Evolutionary conservation across 1,140 invertebrate genomes (phyloP).

Genomic region (Drosophila navojoa): DNA sequence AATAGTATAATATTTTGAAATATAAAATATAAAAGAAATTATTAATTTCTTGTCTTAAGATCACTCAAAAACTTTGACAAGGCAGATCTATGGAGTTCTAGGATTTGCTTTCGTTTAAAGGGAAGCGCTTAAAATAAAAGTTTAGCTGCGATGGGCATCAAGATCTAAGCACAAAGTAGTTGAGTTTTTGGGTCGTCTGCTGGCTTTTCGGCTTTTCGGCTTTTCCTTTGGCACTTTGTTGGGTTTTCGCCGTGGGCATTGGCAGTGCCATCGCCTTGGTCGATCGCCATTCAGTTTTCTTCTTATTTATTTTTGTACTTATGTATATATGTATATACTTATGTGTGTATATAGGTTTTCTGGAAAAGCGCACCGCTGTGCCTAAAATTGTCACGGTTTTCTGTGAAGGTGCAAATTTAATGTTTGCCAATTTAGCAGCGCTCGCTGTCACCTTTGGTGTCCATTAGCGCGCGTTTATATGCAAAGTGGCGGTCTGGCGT

Average conservation of each 20-base stretch:
- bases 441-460: constrained; percentile 80
- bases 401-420: constrained; percentile 80
- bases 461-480: constrained; percentile 82
- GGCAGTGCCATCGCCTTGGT: constrained; percentile 13
- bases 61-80: background rate
- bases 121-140: background rate
- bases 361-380: constrained; percentile 80
- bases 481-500: constrained; percentile 73
- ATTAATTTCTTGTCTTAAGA: too few species aligned
- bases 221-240: constrained; percentile 37
- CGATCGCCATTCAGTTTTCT: constrained; percentile 25
- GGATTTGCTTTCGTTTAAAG: background rate
- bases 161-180: constrained; percentile 18
- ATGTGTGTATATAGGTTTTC: constrained; percentile 31
- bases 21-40: too few species aligned
- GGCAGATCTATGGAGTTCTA: background rate
- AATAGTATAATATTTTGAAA: too few species aligned
- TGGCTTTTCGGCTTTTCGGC: too few species aligned
- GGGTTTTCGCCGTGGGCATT: constrained; percentile 20
- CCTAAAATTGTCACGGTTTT: constrained; percentile 78
- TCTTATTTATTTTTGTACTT: constrained; percentile 23
- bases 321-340: too few species aligned
- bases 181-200: constrained; percentile 8
- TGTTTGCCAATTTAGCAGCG: constrained; percentile 80
- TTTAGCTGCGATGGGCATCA: constrained; percentile 1